Conservation (phyloP, 2,113 vertebrate genomes). For the Hippoglossus stenolepis region DNA sequence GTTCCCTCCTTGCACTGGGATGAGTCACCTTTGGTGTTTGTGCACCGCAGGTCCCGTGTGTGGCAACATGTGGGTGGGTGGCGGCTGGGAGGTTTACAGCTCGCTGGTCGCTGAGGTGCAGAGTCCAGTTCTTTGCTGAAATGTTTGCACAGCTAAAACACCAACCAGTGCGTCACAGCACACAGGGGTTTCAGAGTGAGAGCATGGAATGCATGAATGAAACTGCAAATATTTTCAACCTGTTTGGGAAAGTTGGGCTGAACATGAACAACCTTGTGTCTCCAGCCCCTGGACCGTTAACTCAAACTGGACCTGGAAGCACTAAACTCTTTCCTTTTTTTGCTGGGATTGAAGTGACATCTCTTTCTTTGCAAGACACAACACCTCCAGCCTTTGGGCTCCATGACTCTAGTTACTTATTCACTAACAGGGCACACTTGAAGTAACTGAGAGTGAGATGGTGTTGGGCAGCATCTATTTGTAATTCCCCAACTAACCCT, state of each 20-base stretch:
- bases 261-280: background rate
- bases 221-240: slow-evolving; percentile 16
- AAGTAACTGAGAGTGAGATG: slow-evolving; percentile 9
- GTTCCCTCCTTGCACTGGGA: slow-evolving; percentile 28
- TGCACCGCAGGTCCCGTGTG: slow-evolving; percentile 50
- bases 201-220: slow-evolving; percentile 29
- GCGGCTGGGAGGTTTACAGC: slow-evolving; percentile 49
- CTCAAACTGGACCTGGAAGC: too few species aligned
- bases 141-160: slow-evolving; percentile 70
- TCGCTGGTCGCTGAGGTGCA: slow-evolving; percentile 58
- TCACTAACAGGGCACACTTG: slow-evolving; percentile 11
- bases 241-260: background rate
- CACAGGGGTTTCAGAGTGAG: slow-evolving; percentile 38
- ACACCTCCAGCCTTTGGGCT: too few species aligned
- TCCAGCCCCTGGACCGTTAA: too few species aligned
- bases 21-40: slow-evolving; percentile 64
- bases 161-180: slow-evolving; percentile 52
- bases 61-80: slow-evolving; percentile 58
- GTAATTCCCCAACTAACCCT: slow-evolving; percentile 27
- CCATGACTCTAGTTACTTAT: too few species aligned
- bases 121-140: slow-evolving; percentile 58
- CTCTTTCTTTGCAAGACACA: too few species aligned
- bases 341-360: background rate
- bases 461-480: slow-evolving; percentile 25
- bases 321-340: background rate